These are phyloP conservation scores for Edolisoma coerulescens DNA, from an alignment of 2,113 vertebrate genomes.

Conservation along the genomic window DNA sequence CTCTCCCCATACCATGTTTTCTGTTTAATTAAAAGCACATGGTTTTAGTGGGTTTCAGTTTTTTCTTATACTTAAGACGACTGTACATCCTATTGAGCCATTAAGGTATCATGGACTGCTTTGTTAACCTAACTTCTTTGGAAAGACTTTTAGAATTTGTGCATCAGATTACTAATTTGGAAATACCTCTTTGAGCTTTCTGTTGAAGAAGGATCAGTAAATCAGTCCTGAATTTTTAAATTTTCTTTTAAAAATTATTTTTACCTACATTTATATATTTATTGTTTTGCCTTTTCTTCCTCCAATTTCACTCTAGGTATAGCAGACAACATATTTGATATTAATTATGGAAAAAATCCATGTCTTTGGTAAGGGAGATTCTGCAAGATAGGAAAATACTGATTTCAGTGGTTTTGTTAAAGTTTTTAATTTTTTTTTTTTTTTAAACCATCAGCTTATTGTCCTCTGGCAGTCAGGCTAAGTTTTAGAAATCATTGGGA, in stretches of 20 bases:
- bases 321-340: neutral
- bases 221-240: neutral
- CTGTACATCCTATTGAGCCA: neutral
- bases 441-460: neutral
- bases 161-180: neutral
- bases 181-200: neutral
- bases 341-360: neutral
- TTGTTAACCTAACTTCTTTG: neutral
- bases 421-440: fast-evolving
- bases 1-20: neutral
- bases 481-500: neutral
- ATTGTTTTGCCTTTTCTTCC: neutral
- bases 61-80: neutral
- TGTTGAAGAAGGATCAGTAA: neutral
- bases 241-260: neutral
- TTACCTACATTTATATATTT: neutral
- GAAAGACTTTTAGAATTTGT: neutral
- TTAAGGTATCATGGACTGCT: neutral
- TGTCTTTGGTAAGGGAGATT: neutral
- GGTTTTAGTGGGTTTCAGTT: fast-evolving
- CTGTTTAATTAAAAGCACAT: neutral
- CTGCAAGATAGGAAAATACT: neutral
- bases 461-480: neutral
- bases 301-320: neutral
- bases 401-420: neutral